Percentiles rank a stretch among this genome's conserved stretches.
phyloP scores from a whole-genome alignment of 2,888 invertebrate species.

The Dryomyza anilis region DNA sequence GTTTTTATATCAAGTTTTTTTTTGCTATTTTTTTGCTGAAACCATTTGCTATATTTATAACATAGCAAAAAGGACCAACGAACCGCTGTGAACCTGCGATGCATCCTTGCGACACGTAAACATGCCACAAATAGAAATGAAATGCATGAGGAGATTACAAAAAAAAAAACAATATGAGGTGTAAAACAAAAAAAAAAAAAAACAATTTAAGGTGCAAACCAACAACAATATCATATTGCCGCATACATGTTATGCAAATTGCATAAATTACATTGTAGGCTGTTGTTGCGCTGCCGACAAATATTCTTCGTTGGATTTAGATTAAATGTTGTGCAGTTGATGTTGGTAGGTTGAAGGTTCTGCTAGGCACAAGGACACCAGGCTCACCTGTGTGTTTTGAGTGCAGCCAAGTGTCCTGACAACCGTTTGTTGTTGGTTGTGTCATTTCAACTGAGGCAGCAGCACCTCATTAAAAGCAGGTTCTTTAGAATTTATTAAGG shows the following conservation, averaged over 20 bases:
- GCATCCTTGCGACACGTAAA: neutral
- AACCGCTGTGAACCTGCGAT: conserved; percentile 19
- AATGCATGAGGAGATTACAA: conserved; percentile 1
- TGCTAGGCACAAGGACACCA: too few species aligned
- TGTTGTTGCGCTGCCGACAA: neutral
- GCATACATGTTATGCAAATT: neutral
- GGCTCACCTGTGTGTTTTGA: neutral
- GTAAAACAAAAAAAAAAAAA: neutral
- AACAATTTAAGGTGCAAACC: too few species aligned
- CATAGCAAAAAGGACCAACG: conserved; percentile 19
- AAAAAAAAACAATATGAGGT: neutral
- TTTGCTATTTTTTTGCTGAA: neutral
- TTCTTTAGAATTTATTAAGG: neutral
- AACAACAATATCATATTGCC: neutral
- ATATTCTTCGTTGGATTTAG: too few species aligned
- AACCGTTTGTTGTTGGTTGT: neutral
- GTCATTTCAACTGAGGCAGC: neutral
- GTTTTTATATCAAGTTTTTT: neutral
- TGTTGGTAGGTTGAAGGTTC: too few species aligned
- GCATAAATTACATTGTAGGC: conserved; percentile 5
- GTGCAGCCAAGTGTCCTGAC: neutral
- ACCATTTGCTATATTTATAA: too few species aligned
- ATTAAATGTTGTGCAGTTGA: too few species aligned
- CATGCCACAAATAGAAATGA: conserved; percentile 14
- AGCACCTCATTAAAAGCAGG: conserved; percentile 15